A percentile compares a stretch with the other conserved stretches of the same genome.
Evolutionary conservation across 2,113 vertebrate genomes (phyloP).

Genomic region (Vulpes ferrilata): DNA sequence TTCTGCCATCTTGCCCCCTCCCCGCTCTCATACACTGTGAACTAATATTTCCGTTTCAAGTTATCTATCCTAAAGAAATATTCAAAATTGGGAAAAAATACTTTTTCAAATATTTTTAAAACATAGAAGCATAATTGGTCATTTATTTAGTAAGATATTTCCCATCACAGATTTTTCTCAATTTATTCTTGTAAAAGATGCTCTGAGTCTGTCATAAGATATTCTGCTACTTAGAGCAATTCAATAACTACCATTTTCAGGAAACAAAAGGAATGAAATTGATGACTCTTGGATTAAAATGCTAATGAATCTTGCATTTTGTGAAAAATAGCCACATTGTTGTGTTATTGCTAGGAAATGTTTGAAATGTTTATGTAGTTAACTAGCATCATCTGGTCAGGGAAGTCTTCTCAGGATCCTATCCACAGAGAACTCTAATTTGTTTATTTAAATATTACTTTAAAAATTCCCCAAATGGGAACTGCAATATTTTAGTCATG

Average conservation of each 20-base stretch:
- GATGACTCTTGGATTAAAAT: slow-evolving; percentile 33
- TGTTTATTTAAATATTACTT: slow-evolving; percentile 9
- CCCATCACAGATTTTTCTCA: background rate
- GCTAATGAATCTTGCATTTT: background rate
- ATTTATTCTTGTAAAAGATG: background rate
- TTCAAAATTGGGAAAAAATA: background rate
- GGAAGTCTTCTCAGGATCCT: background rate
- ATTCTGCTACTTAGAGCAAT: background rate
- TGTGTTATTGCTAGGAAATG: background rate
- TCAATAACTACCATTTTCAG: background rate
- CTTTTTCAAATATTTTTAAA: background rate
- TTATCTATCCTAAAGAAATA: background rate
- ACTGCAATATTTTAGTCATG: slow-evolving; percentile 7
- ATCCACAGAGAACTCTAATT: background rate
- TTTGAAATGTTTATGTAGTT: slow-evolving; percentile 28
- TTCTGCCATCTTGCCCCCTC: no score
- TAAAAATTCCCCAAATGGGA: background rate
- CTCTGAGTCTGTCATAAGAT: background rate
- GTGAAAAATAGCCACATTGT: background rate
- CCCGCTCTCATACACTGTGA: background rate
- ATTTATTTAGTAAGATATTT: background rate
- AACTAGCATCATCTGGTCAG: background rate
- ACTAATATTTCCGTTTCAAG: background rate
- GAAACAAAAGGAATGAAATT: background rate
- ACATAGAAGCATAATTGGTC: background rate